Evolutionary conservation across 2,888 invertebrate species (phyloP), one percentile per base, ranked within the genome.

Genomic region (Drosophila longiperda): DNA sequence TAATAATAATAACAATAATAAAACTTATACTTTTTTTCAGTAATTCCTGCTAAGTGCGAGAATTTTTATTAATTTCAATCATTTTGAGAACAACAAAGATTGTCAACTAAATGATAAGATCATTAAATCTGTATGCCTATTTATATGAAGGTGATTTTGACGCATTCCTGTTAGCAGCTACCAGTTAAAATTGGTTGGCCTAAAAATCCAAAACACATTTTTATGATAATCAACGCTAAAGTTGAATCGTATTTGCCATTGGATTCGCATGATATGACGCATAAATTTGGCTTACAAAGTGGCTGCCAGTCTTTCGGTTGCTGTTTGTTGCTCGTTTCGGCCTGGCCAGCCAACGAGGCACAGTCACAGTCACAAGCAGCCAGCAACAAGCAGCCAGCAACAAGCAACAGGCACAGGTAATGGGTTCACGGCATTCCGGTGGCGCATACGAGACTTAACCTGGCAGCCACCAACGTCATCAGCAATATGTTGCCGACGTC

Each of bases 351-450:
- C 64, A 69, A 66, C 80, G 42, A 65, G 80, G 73, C 76, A 82
- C 74, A 78, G 59, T 40, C 38, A 61, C 50, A 57, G 32, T n/a
- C 29, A 20, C 29, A 20, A n/a, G 26, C 32, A 55, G 34, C n/a
- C 38, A 40, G 49, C 55, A 33, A 29, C 32, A 40, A 59, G 49
- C 63, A 55, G 36, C 54, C 59, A 53, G 73, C 65, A 53, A 53
- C 52, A 33, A 40, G 61, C 75, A 80, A 49, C 58, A 52, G 57
- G 66, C 75, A 83, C 64, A 80, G 78, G 75, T 85, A 88, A 88
- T 87, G 90, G 82, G 89, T 85, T 89, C 87, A 89, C 80, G 85
- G 87, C 87, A 87, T 82, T 87, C 82, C 89, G 82, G 89, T 90
- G 87, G 90, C 82, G 87, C 87, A 86, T 84, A 80, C 87, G 76